Conservation (phyloP, 2,113 vertebrate species). For the Sardina pilchardus region DNA sequence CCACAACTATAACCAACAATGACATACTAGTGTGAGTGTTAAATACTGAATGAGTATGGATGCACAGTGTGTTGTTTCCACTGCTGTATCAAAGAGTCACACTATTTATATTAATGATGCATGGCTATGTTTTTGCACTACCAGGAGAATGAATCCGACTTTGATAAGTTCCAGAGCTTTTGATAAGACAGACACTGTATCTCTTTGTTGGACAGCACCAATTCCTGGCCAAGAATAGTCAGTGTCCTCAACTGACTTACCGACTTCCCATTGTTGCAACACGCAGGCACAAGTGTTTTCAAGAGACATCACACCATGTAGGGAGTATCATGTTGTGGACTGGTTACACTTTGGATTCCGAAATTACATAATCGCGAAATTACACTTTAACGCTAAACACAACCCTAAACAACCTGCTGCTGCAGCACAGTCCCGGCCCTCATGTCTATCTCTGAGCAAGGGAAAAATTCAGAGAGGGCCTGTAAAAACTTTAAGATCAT, state of each 20-base stretch:
- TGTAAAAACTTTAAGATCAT: background rate
- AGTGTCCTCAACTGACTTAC: conserved; percentile 6
- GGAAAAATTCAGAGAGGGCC: background rate
- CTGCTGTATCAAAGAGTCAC: background rate
- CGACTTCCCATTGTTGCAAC: conserved; percentile 1
- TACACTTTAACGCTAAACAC: background rate
- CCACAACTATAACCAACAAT: background rate
- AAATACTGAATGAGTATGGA: background rate
- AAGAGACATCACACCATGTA: conserved; percentile 2
- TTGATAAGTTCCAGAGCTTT: conserved; percentile 17
- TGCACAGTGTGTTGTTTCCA: background rate
- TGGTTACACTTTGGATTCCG: background rate
- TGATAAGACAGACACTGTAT: conserved; percentile 17
- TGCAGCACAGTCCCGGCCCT: background rate
- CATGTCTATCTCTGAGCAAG: background rate
- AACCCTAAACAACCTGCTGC: background rate
- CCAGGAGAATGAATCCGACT: background rate
- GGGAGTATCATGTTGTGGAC: background rate
- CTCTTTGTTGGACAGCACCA: background rate
- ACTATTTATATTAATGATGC: background rate
- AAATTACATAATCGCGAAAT: conserved; percentile 4
- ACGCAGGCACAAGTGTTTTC: background rate
- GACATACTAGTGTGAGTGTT: background rate
- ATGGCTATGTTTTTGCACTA: background rate
- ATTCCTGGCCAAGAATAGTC: background rate